Evolutionary conservation across 1,140 invertebrate species (phyloP).

Genomic region (Drosophila nigromelanica): DNA sequence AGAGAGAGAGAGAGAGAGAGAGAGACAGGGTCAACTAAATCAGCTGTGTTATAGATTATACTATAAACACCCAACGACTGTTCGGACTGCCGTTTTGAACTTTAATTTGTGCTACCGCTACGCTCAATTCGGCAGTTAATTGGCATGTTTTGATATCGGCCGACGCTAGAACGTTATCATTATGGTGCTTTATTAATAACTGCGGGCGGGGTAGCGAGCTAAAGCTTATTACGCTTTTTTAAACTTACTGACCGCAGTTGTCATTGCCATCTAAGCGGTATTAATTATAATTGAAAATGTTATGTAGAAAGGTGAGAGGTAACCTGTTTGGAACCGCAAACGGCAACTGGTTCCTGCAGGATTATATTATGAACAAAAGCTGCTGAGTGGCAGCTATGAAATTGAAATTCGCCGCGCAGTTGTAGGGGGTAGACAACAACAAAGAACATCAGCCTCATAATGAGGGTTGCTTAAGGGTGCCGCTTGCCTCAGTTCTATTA

Average conservation of each 20-base stretch:
- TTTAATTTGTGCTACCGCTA: constrained; percentile 48
- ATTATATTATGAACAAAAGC: constrained; percentile 11
- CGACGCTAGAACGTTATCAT: constrained; percentile 37
- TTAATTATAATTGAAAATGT: constrained; percentile 63
- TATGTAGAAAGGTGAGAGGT: background rate
- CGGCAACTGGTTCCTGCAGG: constrained; percentile 2
- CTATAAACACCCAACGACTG: constrained; percentile 10
- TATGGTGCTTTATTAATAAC: constrained; percentile 45
- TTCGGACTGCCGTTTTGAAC: constrained; percentile 33
- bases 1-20: background rate
- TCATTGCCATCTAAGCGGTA: constrained; percentile 52
- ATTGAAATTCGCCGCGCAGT: constrained; percentile 9
- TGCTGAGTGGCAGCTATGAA: constrained; percentile 25
- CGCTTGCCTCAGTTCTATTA: background rate
- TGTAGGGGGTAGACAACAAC: constrained; percentile 18
- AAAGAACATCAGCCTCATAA: constrained; percentile 24
- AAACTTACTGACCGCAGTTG: constrained; percentile 53
- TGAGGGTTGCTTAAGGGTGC: constrained; percentile 44
- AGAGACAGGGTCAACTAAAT: constrained; percentile 35
- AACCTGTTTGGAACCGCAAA: constrained; percentile 7
- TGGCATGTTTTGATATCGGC: constrained; percentile 37
- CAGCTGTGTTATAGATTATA: constrained; percentile 60
- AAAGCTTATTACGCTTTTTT: constrained; percentile 59
- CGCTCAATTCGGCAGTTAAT: constrained; percentile 53
- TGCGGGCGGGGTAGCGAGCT: background rate